These are phyloP conservation scores for Drosophila equinoxialis DNA, from an alignment of 1,140 invertebrate genomes.

Conservation along the genomic window DNA sequence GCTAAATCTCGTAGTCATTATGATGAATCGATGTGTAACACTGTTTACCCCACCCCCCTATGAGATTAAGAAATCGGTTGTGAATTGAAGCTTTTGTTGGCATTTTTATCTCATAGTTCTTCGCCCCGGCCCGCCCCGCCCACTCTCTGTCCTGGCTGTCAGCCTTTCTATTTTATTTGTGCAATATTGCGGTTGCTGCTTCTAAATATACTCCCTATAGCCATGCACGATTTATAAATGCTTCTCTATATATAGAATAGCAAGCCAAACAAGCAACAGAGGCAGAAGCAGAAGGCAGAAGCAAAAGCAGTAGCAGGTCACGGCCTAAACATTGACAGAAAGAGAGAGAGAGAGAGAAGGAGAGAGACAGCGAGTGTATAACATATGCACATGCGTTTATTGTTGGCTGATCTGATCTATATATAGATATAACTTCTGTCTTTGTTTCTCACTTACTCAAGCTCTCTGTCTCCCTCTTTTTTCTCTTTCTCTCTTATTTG, in stretches of 20 bases:
- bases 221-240: constrained; percentile 82
- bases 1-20: no score
- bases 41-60: no score
- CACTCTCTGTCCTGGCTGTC: background rate
- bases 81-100: background rate
- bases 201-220: constrained; percentile 80
- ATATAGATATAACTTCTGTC: constrained; percentile 43
- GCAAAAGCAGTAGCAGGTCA: constrained; percentile 69
- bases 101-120: constrained; percentile 1
- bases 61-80: no score
- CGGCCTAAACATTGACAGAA: constrained; percentile 57
- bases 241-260: constrained; percentile 80
- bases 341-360: background rate
- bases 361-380: background rate
- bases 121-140: background rate
- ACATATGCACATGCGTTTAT: constrained; percentile 52
- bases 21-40: no score
- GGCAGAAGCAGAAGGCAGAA: constrained; percentile 26
- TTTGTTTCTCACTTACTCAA: background rate
- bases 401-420: constrained; percentile 63
- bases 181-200: constrained; percentile 57
- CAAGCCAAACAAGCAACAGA: constrained; percentile 37
- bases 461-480: no score
- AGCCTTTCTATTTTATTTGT: constrained; percentile 26
- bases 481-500: no score